Conservation (phyloP, 2,888 invertebrate species). For the Endotricha flammealis region DNA sequence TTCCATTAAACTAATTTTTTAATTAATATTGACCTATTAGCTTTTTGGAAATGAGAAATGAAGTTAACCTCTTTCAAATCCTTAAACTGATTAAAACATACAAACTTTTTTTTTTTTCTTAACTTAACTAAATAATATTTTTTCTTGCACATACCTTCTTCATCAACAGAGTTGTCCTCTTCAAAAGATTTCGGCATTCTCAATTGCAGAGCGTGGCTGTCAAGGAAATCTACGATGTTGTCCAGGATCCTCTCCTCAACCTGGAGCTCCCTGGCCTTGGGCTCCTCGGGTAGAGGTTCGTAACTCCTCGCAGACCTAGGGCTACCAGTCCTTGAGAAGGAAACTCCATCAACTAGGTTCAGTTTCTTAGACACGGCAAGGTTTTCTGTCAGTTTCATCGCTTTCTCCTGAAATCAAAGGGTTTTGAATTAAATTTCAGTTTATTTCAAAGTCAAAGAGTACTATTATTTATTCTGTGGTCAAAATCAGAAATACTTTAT, state of each 20-base stretch:
- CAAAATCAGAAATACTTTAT: too few species aligned
- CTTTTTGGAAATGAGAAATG: too few species aligned
- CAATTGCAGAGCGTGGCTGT: constrained; percentile 59
- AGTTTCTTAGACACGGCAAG: constrained; percentile 63
- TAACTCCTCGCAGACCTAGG: constrained; percentile 65
- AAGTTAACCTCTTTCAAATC: too few species aligned
- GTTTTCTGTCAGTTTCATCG: constrained; percentile 68
- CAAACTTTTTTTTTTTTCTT: not conserved
- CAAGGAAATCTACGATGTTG: constrained; percentile 65
- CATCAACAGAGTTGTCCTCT: constrained; percentile 65
- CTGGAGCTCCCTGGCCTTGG: constrained; percentile 57
- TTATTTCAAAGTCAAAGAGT: too few species aligned
- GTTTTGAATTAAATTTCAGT: constrained; percentile 6
- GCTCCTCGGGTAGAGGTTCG: constrained; percentile 61
- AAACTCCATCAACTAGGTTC: constrained; percentile 58
- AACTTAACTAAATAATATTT: not conserved
- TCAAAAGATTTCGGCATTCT: constrained; percentile 68
- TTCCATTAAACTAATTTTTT: too few species aligned
- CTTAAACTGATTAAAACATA: not conserved
- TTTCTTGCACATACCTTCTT: constrained; percentile 56
- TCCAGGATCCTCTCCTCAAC: constrained; percentile 70
- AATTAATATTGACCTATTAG: too few species aligned
- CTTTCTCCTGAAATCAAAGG: constrained; percentile 76
- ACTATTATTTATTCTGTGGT: too few species aligned
- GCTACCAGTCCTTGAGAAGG: constrained; percentile 59